phyloP scores from a whole-genome alignment of 1,140 invertebrate species.

The Holotrichia oblita region DNA sequence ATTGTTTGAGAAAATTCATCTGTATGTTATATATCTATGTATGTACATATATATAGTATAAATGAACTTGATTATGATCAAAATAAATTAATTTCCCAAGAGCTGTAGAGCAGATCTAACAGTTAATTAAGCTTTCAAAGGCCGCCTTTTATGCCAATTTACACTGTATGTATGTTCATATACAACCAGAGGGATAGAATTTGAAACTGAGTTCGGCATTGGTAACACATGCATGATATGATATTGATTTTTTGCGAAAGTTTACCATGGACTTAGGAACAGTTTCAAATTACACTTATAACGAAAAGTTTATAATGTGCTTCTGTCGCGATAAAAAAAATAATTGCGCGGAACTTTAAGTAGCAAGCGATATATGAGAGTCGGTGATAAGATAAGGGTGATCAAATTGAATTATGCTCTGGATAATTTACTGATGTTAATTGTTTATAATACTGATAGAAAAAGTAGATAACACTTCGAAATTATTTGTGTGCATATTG shows the following conservation, averaged over 20 bases:
- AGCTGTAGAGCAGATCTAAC: not conserved
- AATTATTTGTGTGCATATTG: too few species aligned
- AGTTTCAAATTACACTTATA: not conserved
- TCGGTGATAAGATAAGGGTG: too few species aligned
- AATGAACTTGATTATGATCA: not conserved
- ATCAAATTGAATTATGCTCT: too few species aligned
- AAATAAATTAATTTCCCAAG: constrained; percentile 1
- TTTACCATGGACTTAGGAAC: not conserved
- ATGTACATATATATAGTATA: not conserved
- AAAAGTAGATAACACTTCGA: too few species aligned
- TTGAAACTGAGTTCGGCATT: not conserved
- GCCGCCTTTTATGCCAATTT: too few species aligned
- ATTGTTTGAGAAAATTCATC: too few species aligned
- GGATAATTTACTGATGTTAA: too few species aligned
- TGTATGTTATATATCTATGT: not conserved
- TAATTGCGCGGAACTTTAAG: not conserved
- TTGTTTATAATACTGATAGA: too few species aligned
- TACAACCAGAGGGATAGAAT: not conserved
- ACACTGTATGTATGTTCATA: not conserved
- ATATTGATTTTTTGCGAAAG: not conserved
- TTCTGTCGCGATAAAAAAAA: not conserved
- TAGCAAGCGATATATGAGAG: too few species aligned
- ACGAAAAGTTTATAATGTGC: constrained; percentile 17
- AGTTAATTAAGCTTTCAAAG: too few species aligned
- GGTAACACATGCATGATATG: not conserved